Percentiles rank a stretch among this genome's conserved stretches.
Evolutionary conservation across 2,797 vertebrate species (phyloP).

Genomic region (Malurus leucopterus): DNA sequence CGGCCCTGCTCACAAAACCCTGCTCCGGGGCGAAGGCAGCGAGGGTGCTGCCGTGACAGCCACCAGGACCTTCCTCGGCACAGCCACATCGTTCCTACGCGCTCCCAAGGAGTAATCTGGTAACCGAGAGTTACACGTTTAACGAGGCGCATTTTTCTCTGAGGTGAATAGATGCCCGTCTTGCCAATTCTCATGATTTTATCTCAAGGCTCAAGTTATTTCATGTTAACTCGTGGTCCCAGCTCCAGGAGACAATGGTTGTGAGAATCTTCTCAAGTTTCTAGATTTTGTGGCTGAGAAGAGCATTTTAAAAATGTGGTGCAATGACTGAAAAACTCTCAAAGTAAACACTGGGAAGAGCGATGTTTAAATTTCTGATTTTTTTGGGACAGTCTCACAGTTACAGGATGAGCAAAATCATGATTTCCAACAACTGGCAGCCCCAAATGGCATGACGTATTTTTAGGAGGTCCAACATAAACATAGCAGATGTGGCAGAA

Average conservation of each 20-base stretch:
- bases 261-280: not conserved
- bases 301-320: not conserved
- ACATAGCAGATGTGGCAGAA: not conserved
- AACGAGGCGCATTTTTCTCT: not conserved
- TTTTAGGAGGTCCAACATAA: constrained; percentile 22
- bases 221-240: constrained; percentile 22
- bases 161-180: not conserved
- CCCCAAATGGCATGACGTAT: not conserved
- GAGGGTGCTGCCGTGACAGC: not conserved
- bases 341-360: not conserved
- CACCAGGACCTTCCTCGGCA: not conserved
- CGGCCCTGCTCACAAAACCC: not conserved
- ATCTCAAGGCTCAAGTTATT: constrained; percentile 38
- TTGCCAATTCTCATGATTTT: constrained; percentile 49
- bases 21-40: not conserved
- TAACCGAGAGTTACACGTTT: not conserved
- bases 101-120: not conserved
- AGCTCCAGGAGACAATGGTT: constrained; percentile 4
- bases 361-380: not conserved
- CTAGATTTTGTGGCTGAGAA: not conserved
- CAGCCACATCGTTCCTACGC: not conserved
- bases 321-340: not conserved
- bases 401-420: not conserved
- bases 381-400: not conserved
- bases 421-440: constrained; percentile 14